These are phyloP conservation scores for Pseudolycoriella hygida DNA, from an alignment of 2,888 invertebrate genomes.

Conservation along the genomic window DNA sequence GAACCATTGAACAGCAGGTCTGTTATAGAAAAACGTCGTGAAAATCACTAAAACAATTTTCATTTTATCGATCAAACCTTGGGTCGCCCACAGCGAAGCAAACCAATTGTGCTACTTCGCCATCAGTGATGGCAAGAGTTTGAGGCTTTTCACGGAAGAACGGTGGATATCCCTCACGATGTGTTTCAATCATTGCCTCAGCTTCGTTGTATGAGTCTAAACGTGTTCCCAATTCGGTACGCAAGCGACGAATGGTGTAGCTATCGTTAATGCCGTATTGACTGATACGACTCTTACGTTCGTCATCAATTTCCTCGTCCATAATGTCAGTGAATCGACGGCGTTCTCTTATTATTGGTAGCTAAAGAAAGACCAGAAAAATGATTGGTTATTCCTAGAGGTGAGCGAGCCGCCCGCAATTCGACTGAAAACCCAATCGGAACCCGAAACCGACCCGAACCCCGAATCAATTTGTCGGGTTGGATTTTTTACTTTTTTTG, in stretches of 20 bases:
- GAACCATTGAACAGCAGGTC: constrained; percentile 82
- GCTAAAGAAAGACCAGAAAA: constrained; percentile 29
- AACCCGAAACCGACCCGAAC: too few relatives aligned
- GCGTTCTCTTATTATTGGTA: constrained; percentile 74
- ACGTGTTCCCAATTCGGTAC: constrained; percentile 70
- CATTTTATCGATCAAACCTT: too few relatives aligned
- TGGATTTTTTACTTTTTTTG: too few relatives aligned
- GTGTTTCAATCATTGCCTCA: constrained; percentile 63
- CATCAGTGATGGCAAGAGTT: constrained; percentile 62
- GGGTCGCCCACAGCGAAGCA: constrained; percentile 81
- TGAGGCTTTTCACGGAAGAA: constrained; percentile 89
- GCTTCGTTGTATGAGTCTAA: constrained; percentile 77
- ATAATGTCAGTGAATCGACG: constrained; percentile 84
- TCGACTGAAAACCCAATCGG: too few relatives aligned
- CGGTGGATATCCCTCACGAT: constrained; percentile 59
- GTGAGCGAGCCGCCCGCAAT: too few relatives aligned
- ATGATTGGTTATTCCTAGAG: too few relatives aligned
- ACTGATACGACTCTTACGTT: constrained; percentile 63
- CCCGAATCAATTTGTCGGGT: too few relatives aligned
- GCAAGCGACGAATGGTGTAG: constrained; percentile 54
- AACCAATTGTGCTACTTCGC: constrained; percentile 54
- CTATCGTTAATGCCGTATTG: constrained; percentile 52
- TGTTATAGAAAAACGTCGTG: too few relatives aligned
- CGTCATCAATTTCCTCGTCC: constrained; percentile 92
- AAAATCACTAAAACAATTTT: too few relatives aligned